Percentiles rank a stretch among this genome's conserved stretches.
Conservation (phyloP, 2,888 invertebrate species). For the Napeogenes sylphis region DNA sequence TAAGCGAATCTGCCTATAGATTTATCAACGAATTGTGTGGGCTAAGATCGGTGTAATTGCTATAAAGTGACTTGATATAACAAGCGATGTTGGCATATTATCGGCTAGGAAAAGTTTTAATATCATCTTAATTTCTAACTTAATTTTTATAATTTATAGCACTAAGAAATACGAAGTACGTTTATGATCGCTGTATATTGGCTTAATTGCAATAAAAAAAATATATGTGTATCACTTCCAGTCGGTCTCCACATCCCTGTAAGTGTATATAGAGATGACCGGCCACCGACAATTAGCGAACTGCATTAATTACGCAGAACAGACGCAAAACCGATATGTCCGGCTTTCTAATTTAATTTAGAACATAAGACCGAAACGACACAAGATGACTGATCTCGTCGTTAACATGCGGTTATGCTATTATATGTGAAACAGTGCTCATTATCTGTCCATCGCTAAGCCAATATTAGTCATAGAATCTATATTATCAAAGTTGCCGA, state of each 20-base stretch:
- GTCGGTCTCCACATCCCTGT: constrained; percentile 32
- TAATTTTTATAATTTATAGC: too few relatives aligned
- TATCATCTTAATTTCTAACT: not conserved
- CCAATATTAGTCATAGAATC: too few relatives aligned
- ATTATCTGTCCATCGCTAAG: too few relatives aligned
- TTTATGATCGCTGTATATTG: too few relatives aligned
- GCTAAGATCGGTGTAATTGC: constrained; percentile 40
- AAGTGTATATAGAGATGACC: constrained; percentile 59
- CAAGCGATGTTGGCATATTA: not conserved
- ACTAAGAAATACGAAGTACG: too few relatives aligned
- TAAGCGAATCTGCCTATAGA: constrained; percentile 71
- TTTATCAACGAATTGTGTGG: constrained; percentile 76
- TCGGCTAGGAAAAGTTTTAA: not conserved
- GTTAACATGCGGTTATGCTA: too few relatives aligned
- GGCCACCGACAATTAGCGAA: constrained; percentile 66
- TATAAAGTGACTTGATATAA: constrained; percentile 23
- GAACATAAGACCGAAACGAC: constrained; percentile 49
- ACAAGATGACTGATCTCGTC: constrained; percentile 31
- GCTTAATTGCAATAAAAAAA: too few relatives aligned
- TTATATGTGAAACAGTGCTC: too few relatives aligned
- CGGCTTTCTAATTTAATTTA: constrained; percentile 69
- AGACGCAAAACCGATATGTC: constrained; percentile 54
- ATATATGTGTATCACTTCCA: constrained; percentile 37
- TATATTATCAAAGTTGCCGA: too few relatives aligned
- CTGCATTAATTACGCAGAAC: constrained; percentile 64